Evolutionary conservation across 2,888 invertebrate species (phyloP).

Genomic region (Cryptocheilus praepositus): DNA sequence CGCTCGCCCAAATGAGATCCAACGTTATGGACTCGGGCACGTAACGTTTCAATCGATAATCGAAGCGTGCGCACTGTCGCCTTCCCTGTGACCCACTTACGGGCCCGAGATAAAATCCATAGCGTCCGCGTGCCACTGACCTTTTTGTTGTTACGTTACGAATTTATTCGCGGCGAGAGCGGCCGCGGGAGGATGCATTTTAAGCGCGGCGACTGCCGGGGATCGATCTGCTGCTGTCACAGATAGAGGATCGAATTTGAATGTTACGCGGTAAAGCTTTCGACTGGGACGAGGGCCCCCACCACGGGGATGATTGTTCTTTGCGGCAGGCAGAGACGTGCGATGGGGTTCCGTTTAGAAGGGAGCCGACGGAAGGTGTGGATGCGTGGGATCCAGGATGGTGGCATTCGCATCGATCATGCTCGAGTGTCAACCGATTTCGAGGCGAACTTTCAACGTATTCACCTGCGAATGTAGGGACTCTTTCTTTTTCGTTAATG

Average conservation of each 20-base stretch:
- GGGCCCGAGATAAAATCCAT: conserved; percentile 68
- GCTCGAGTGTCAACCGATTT: too few species aligned
- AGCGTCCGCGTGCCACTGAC: conserved; percentile 52
- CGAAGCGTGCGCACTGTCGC: conserved; percentile 70
- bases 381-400: too few species aligned
- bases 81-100: conserved; percentile 67
- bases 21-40: conserved; percentile 49
- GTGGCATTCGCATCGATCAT: too few species aligned
- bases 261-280: conserved; percentile 43
- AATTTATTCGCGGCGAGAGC: conserved; percentile 3
- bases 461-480: too few species aligned
- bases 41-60: conserved; percentile 71
- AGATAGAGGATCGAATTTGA: conserved; percentile 28
- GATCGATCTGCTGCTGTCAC: not conserved
- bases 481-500: too few species aligned
- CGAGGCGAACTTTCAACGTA: too few species aligned
- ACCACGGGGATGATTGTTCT: too few species aligned
- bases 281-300: conserved; percentile 18
- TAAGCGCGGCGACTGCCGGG: not conserved
- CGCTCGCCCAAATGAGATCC: conserved; percentile 53
- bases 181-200: too few species aligned
- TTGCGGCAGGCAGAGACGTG: too few species aligned
- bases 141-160: conserved; percentile 41
- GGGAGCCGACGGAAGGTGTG: too few species aligned
- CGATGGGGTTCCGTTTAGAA: too few species aligned